These are phyloP conservation scores for Rhopalosiphum padi DNA, from an alignment of 1,140 invertebrate species.

Conservation along the genomic window DNA sequence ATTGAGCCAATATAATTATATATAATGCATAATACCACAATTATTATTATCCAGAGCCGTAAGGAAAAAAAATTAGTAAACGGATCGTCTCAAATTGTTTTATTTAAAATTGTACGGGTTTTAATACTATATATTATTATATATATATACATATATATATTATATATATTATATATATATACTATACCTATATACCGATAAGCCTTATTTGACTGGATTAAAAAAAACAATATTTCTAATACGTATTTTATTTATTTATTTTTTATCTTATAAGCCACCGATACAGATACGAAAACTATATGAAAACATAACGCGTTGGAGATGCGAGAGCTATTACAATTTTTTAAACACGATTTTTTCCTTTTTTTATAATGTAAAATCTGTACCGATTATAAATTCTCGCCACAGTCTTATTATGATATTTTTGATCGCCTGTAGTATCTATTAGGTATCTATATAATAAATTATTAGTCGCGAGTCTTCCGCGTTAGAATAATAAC, in stretches of 20 bases:
- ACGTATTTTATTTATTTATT: constrained; percentile 26
- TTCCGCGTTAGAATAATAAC: constrained; percentile 18
- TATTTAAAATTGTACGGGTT: constrained; percentile 35
- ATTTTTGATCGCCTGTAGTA: constrained; percentile 53
- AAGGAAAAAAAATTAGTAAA: not conserved
- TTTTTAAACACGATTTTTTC: constrained; percentile 6
- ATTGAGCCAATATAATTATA: constrained; percentile 24
- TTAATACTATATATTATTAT: constrained; percentile 21
- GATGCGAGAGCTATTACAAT: constrained; percentile 1
- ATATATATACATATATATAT: too few species aligned
- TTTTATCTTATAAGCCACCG: not conserved
- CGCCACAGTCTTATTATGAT: constrained; percentile 36
- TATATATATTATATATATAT: not conserved
- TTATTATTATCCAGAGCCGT: constrained; percentile 11
- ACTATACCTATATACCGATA: constrained; percentile 22
- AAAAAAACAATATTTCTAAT: constrained; percentile 30
- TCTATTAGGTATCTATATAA: constrained; percentile 24
- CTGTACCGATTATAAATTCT: constrained; percentile 35
- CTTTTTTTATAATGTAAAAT: constrained; percentile 32
- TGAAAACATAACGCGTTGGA: constrained; percentile 33
- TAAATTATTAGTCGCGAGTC: constrained; percentile 43
- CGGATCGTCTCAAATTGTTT: constrained; percentile 43
- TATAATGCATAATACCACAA: not conserved
- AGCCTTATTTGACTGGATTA: constrained; percentile 43
- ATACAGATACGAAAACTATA: not conserved